These are phyloP conservation scores for Lophius americanus DNA, from an alignment of 2,797 vertebrate species.

Conservation along the genomic window DNA sequence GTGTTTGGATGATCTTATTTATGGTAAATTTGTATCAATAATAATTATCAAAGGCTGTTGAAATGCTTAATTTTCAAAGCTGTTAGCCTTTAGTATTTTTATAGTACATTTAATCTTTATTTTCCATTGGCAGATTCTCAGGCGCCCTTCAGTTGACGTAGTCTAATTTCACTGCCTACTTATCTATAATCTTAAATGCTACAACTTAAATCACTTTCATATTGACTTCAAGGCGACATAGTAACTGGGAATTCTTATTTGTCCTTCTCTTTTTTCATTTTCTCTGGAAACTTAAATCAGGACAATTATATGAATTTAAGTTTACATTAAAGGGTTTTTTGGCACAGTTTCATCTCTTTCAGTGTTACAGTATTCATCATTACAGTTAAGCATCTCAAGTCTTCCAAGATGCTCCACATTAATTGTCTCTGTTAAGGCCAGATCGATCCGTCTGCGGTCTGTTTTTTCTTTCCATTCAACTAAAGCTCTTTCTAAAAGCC, in stretches of 20 bases:
- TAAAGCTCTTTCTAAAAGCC: neutral
- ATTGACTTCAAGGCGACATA: neutral
- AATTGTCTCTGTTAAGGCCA: neutral
- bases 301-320: constrained; percentile 13
- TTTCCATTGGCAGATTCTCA: constrained; percentile 6
- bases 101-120: constrained; percentile 3
- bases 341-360: constrained; percentile 1
- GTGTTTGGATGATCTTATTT: constrained; percentile 14
- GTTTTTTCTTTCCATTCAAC: neutral
- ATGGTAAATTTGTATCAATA: constrained; percentile 21
- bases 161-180: constrained; percentile 6
- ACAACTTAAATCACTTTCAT: neutral
- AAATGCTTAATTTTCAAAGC: constrained; percentile 7
- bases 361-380: neutral
- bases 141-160: constrained; percentile 19
- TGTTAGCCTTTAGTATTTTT: constrained; percentile 21
- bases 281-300: neutral
- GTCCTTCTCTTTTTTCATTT: neutral
- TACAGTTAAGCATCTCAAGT: constrained; percentile 16
- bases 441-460: neutral
- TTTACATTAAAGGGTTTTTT: constrained; percentile 20
- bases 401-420: constrained; percentile 9
- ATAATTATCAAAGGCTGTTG: constrained; percentile 1
- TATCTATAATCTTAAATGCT: too few species aligned
- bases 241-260: neutral